Base-by-base conservation (phyloP, 2,797 vertebrate species). In the Lophius americanus region DNA sequence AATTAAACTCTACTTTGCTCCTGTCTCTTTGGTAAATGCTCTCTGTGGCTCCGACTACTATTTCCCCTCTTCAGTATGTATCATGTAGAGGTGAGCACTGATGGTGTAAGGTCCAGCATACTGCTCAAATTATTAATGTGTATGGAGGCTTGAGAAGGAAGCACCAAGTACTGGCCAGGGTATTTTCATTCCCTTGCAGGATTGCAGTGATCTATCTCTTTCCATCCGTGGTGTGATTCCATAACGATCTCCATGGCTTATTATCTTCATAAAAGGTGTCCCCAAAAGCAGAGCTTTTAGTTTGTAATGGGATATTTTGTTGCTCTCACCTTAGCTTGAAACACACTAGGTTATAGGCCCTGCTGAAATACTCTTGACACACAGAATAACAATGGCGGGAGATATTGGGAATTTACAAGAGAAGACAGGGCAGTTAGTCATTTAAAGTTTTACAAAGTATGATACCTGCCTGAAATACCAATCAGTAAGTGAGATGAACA, bases 401-500 rank as follows among this genome's bases (percentile, higher is more conserved):
- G 84, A 84, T 89, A 87, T 87, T 83, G 84, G 70, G 82, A 88
- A 88, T 89, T 84, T 89, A 84, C 81, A 83, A 84, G 79, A 74
- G 87, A 88, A 78, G 81, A 79, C 76, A 65, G 79, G 76, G 79
- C 73, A 84, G 85, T 78, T 84, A 90, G 89, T 91, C 84, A 89
- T 91, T 91, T 92, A 82, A 92, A 91, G 89, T 91, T 92, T 89
- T 80, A 88, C 73, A 85, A 88, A 91, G 88, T 87, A 76, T 89
- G 75, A 85, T 83, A 85, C 85, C 74, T 62, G 77, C 35, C 61
- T 65, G 42, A 90, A 92, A 92, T 92, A 88, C 58, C 60, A 91
- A 92, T 70, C 61, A 84, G 79, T 7, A 13, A 71, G 66, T 39
- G 57, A 37, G 71, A 35, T 42, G 63, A 70, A 49, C 73, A 64